A percentile compares a stretch with the other conserved stretches of the same genome.
Evolutionary conservation across 2,797 vertebrate species (phyloP).

Genomic region (Myioborus miniatus): DNA sequence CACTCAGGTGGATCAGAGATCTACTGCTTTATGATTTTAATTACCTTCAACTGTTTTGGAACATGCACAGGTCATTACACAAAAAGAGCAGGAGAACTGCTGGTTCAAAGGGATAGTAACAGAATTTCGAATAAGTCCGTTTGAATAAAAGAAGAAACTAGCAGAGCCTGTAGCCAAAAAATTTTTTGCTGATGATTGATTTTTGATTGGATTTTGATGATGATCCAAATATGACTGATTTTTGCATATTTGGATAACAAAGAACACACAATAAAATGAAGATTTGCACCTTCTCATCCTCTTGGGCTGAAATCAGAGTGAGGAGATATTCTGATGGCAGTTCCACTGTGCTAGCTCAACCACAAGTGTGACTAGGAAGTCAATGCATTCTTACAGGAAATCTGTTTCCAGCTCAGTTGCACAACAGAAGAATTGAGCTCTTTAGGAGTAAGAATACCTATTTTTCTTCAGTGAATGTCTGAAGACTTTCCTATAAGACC

Average conservation of each 20-base stretch:
- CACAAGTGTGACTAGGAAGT: background rate
- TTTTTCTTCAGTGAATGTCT: background rate
- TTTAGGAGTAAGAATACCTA: background rate
- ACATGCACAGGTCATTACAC: background rate
- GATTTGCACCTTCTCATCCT: background rate
- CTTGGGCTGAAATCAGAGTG: background rate
- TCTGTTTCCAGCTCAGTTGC: fast-evolving
- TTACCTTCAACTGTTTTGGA: background rate
- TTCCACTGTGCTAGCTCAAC: background rate
- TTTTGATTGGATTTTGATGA: too few species aligned
- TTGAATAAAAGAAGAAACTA: background rate
- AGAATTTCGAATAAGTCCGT: background rate
- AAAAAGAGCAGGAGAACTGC: background rate
- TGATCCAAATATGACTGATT: background rate
- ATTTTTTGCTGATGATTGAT: too few species aligned
- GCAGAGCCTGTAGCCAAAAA: background rate
- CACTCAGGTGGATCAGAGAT: background rate
- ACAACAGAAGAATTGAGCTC: background rate
- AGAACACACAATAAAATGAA: background rate
- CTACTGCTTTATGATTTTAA: slow-evolving; percentile 27
- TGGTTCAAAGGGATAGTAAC: slow-evolving; percentile 11
- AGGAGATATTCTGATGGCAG: background rate
- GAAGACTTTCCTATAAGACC: background rate
- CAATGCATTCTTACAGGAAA: background rate
- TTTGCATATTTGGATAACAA: background rate